Conservation (phyloP, 2,888 invertebrate genomes). For the Neoaliturus tenellus region DNA sequence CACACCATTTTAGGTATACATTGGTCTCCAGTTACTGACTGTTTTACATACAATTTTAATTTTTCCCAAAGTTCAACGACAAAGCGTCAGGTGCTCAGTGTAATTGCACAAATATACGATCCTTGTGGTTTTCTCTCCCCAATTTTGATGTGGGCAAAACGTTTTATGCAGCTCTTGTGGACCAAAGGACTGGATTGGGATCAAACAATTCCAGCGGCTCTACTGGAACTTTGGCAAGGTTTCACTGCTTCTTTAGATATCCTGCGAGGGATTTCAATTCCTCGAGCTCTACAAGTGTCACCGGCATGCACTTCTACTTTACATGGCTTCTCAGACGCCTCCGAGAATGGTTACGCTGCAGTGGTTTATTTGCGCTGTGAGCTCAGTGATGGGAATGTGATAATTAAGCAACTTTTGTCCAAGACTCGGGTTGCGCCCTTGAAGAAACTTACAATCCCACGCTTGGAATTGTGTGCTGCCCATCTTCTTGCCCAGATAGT, state of each 20-base stretch:
- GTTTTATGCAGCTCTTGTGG: constrained; percentile 54
- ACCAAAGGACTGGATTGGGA: constrained; percentile 51
- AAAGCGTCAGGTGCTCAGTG: constrained; percentile 25
- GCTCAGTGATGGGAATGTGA: background rate
- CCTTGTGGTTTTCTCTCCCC: constrained; percentile 50
- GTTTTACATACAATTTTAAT: constrained; percentile 32
- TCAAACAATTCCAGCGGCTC: background rate
- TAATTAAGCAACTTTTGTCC: constrained; percentile 38
- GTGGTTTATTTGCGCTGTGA: background rate
- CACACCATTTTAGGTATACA: constrained; percentile 43
- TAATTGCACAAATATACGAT: constrained; percentile 38
- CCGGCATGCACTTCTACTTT: background rate
- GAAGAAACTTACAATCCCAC: constrained; percentile 63
- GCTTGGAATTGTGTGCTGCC: constrained; percentile 65
- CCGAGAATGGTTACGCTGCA: constrained; percentile 36
- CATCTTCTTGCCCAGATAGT: constrained; percentile 64
- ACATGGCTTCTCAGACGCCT: constrained; percentile 50
- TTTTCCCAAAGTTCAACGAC: background rate
- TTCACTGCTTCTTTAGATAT: background rate
- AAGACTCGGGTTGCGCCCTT: constrained; percentile 56
- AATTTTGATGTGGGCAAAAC: constrained; percentile 51
- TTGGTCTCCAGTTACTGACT: constrained; percentile 24
- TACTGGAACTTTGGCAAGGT: background rate
- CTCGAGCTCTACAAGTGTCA: background rate
- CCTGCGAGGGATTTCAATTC: constrained; percentile 1